These are phyloP conservation scores for Eurytoma adleriae DNA, from an alignment of 2,888 invertebrate species.

Conservation along the genomic window DNA sequence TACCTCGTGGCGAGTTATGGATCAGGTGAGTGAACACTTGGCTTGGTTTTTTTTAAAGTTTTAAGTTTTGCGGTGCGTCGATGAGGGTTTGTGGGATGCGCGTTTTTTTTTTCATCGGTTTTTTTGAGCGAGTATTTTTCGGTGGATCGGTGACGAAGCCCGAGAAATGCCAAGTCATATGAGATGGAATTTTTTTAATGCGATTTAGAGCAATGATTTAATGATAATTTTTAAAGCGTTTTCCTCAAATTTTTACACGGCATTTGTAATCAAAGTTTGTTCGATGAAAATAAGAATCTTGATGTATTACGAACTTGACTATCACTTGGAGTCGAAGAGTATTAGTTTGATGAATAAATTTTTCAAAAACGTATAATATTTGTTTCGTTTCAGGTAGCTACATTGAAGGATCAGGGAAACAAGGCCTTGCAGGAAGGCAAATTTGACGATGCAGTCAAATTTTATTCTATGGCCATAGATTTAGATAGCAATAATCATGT, in stretches of 20 bases:
- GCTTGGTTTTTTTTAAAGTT: neutral
- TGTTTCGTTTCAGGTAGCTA: constrained; percentile 81
- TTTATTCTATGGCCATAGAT: constrained; percentile 88
- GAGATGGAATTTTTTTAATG: neutral
- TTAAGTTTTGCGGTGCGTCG: neutral
- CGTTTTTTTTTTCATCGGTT: neutral
- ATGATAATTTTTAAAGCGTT: neutral
- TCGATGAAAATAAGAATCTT: too few species aligned
- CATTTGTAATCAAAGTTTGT: too few species aligned
- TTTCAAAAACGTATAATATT: neutral
- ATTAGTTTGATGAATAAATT: too few species aligned
- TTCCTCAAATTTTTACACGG: too few species aligned
- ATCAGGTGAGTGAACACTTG: constrained; percentile 58
- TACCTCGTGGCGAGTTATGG: constrained; percentile 59
- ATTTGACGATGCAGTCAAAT: constrained; percentile 86
- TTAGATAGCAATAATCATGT: constrained; percentile 91
- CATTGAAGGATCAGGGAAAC: constrained; percentile 92
- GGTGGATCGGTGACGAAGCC: constrained; percentile 19
- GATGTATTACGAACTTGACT: too few species aligned
- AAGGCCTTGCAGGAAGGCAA: constrained; percentile 87
- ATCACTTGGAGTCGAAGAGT: too few species aligned
- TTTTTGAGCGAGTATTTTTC: neutral
- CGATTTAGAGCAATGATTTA: neutral
- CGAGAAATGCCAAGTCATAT: constrained; percentile 41
- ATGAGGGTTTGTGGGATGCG: neutral